Percentiles rank a stretch among this genome's conserved stretches.
Conservation (phyloP, 2,888 invertebrate species). For the Ceraclea dissimilis region DNA sequence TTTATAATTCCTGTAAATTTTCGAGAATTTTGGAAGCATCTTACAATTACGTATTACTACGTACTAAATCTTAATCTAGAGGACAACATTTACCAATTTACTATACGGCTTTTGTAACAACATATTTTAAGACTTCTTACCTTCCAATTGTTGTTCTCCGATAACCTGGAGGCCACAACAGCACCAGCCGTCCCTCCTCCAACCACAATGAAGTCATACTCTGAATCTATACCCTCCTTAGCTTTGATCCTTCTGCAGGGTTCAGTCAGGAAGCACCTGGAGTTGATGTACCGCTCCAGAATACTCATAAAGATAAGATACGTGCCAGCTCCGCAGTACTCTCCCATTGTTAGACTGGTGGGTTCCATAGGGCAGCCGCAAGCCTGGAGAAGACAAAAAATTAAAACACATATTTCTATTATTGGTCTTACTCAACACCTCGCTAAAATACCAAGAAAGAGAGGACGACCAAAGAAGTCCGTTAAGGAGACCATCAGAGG, state of each 20-base stretch:
- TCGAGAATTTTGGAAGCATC: too few relatives aligned
- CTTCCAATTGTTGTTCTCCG: slow-evolving; percentile 59
- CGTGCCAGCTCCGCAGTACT: slow-evolving; percentile 51
- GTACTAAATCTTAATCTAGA: too few relatives aligned
- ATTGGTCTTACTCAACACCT: too few relatives aligned
- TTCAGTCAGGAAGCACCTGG: slow-evolving; percentile 50
- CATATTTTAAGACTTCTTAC: too few relatives aligned
- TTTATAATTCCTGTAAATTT: too few relatives aligned
- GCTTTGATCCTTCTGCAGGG: slow-evolving; percentile 52
- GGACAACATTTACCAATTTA: too few relatives aligned
- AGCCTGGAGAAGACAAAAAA: slow-evolving; percentile 31
- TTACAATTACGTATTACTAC: too few relatives aligned
- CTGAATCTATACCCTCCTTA: slow-evolving; percentile 32
- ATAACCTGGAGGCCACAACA: slow-evolving; percentile 56
- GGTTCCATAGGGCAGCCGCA: slow-evolving; percentile 49
- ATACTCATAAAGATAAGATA: slow-evolving; percentile 59
- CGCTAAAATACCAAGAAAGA: too few relatives aligned
- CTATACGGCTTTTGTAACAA: too few relatives aligned
- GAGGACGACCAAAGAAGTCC: too few relatives aligned
- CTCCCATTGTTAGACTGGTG: slow-evolving; percentile 50
- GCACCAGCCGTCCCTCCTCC: slow-evolving; percentile 62
- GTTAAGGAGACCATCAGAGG: too few relatives aligned
- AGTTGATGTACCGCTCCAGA: slow-evolving; percentile 53
- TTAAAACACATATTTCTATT: too few relatives aligned
- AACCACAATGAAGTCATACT: slow-evolving; percentile 59